Evolutionary conservation across 2,888 invertebrate species (phyloP).

Genomic region (Melanophora roralis): DNA sequence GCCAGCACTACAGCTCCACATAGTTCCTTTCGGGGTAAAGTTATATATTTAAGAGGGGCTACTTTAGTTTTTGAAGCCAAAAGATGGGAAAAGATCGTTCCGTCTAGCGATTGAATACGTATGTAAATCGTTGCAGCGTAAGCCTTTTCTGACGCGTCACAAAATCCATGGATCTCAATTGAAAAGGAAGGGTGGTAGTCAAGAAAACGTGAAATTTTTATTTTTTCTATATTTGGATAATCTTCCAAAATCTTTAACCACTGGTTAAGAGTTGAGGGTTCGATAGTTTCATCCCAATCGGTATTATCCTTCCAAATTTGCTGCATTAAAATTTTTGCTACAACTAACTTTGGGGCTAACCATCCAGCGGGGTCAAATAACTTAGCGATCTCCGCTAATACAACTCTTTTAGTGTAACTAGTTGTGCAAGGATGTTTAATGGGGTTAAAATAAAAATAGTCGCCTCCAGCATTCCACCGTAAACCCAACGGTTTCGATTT

Average conservation of each 20-base stretch:
- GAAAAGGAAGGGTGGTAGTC: neutral
- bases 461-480: neutral
- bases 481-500: neutral
- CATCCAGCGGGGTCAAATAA: slow-evolving; percentile 16
- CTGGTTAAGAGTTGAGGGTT: neutral
- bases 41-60: neutral
- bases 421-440: neutral
- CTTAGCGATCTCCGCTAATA: neutral
- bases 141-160: neutral
- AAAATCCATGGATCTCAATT: neutral
- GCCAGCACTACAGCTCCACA: neutral
- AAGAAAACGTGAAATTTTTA: neutral
- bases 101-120: neutral
- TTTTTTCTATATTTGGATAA: neutral
- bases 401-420: neutral
- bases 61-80: neutral
- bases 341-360: neutral
- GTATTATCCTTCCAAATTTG: slow-evolving; percentile 13
- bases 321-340: slow-evolving; percentile 23
- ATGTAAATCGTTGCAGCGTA: neutral
- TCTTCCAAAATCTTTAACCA: neutral
- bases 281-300: neutral
- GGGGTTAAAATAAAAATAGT: neutral
- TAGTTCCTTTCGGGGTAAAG: slow-evolving; percentile 13
- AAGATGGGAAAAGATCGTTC: neutral